A percentile compares a stretch with the other conserved stretches of the same genome.
Conservation (phyloP, 2,113 vertebrate genomes). For the Neolamprologus modestus region DNA sequence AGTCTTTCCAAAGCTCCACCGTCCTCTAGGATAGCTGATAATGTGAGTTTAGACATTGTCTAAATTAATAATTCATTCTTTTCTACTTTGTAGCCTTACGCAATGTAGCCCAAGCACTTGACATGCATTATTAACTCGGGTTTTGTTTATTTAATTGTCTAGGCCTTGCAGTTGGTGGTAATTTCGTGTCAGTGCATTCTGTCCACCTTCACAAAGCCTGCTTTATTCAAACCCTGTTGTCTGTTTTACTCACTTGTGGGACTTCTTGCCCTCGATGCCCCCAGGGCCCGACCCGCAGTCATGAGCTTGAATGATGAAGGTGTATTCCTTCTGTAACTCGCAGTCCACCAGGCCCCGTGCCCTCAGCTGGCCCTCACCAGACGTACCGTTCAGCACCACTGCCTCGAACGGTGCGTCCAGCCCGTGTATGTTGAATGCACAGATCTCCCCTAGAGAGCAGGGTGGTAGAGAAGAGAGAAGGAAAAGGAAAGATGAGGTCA, state of each 20-base stretch:
- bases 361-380: constrained; percentile 87
- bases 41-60: not conserved
- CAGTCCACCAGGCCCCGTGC: constrained; percentile 88
- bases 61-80: not conserved
- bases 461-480: not conserved
- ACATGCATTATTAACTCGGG: not conserved
- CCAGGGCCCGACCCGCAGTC: constrained; percentile 85
- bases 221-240: not conserved
- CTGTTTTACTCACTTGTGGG: constrained; percentile 87
- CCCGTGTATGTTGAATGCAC: constrained; percentile 93
- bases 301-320: constrained; percentile 95
- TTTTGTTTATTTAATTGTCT: not conserved
- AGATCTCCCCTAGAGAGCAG: constrained; percentile 84
- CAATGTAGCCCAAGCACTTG: not conserved
- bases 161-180: not conserved
- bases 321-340: constrained; percentile 93
- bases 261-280: constrained; percentile 89
- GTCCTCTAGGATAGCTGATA: not conserved
- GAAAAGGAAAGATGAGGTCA: not conserved
- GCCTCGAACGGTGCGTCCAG: constrained; percentile 90
- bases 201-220: not conserved
- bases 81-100: not conserved
- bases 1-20: not conserved
- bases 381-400: constrained; percentile 91
- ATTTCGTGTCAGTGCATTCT: not conserved